Evolutionary conservation across 2,113 vertebrate genomes (phyloP), one percentile per base, ranked within the genome.

Genomic region (Porphyrio hochstetteri): DNA sequence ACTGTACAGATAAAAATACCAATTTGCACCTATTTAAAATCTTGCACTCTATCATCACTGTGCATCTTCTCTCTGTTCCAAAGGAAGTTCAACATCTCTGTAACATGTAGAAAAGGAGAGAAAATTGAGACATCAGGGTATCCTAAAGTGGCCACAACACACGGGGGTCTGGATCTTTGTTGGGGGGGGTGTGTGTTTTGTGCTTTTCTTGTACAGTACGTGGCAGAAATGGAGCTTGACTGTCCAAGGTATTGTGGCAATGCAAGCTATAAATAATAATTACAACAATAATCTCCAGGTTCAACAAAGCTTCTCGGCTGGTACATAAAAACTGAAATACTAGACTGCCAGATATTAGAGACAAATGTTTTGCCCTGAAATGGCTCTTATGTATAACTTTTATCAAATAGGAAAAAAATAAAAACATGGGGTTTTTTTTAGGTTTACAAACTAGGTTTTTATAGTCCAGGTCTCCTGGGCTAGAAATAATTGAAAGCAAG

Each of bases 401-500:
- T 28, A 68, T 91, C 85, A 91, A 97, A 38, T 53, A 92, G 42
- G 48, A 92, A 92, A 92, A 92, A 94, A 95, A 46, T 82, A 81
- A 83, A 95, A 97, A 82, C 53, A 74, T 33, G 59, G 36, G 6
- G 38, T 4, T 1, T 60, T 72, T 77, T 91, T 92, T 96, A 92
- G 86, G 77, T 97, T 95, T 97, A 97, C 95, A 95, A 96, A 97
- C 90, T 93, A 79, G 19, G 77, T 97, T 98, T 97, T 64, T 98
- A 92, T 95, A 91, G 67, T 95, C 82, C 27, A 82, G 93, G 96
- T 94, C 96, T 98, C 95, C 97, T 70, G 83, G 96, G 97, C 97
- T 96, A 94, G 93, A 97, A 97, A 97, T 98, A 97, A 98, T 97
- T 97, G 97, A 98, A 98, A 98, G 97, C 82, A 96, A 96, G 93